A percentile compares a stretch with the other conserved stretches of the same genome.
Conservation (phyloP, 2,888 invertebrate species). For the Drosophila mimetica region DNA sequence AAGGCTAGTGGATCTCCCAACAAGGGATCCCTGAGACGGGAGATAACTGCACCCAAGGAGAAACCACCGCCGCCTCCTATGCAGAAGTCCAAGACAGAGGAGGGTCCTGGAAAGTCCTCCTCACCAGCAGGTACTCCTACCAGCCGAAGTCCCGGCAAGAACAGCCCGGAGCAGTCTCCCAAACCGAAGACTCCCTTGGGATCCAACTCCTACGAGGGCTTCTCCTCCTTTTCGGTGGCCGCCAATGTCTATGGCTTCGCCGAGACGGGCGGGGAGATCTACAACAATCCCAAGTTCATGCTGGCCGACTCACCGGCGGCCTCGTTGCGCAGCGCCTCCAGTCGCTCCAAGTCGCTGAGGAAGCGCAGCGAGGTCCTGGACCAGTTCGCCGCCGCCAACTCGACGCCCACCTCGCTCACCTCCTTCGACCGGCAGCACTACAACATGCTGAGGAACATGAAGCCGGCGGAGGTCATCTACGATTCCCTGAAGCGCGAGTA, state of each 20-base stretch:
- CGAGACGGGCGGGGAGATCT: slow-evolving; percentile 81
- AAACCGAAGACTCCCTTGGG: slow-evolving; percentile 46
- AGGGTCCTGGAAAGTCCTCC: not conserved
- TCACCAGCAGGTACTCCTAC: not conserved
- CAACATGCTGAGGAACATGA: slow-evolving; percentile 82
- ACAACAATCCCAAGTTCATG: slow-evolving; percentile 84
- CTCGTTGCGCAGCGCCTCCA: slow-evolving; percentile 78
- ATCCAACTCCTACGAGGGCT: slow-evolving; percentile 58
- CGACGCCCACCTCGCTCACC: slow-evolving; percentile 79
- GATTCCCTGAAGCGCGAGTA: slow-evolving; percentile 87
- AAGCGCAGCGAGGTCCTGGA: slow-evolving; percentile 81
- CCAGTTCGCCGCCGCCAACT: slow-evolving; percentile 82
- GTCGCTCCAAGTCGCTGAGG: slow-evolving; percentile 74
- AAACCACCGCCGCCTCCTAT: slow-evolving; percentile 82
- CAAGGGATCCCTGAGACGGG: slow-evolving; percentile 60
- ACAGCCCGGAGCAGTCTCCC: slow-evolving; percentile 44
- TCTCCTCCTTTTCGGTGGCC: slow-evolving; percentile 66
- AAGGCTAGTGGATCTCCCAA: slow-evolving; percentile 51
- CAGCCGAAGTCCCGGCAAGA: slow-evolving; percentile 33
- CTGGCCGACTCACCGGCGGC: slow-evolving; percentile 82
- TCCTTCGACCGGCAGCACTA: slow-evolving; percentile 82
- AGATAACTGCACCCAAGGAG: slow-evolving; percentile 79
- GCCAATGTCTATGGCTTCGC: slow-evolving; percentile 80
- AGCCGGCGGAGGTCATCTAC: slow-evolving; percentile 87
- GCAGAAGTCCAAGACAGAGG: slow-evolving; percentile 32